Evolutionary conservation across 2,888 invertebrate species (phyloP).

Genomic region (Eubasilissa splendida): DNA sequence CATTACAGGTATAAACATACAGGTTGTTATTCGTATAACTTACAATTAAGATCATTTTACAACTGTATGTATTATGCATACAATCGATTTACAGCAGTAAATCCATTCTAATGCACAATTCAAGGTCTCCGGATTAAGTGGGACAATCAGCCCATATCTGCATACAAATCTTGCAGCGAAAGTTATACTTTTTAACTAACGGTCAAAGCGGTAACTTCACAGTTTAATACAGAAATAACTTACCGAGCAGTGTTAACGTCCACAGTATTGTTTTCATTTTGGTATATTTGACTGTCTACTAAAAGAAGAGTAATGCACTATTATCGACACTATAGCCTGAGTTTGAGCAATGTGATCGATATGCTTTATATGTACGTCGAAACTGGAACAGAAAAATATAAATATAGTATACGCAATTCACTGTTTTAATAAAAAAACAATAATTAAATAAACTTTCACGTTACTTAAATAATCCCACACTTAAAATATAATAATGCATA

Average conservation of each 20-base stretch:
- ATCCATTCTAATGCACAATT: slow-evolving; percentile 8
- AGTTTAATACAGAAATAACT: not conserved
- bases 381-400: slow-evolving; percentile 32
- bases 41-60: no score
- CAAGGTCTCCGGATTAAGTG: not conserved
- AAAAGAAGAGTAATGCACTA: slow-evolving; percentile 11
- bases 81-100: not conserved
- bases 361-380: not conserved
- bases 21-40: no score
- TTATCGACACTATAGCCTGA: slow-evolving; percentile 13
- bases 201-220: not conserved
- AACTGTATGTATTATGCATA: no score
- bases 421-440: no score
- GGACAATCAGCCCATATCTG: not conserved
- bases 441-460: no score
- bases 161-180: not conserved
- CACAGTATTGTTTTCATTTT: slow-evolving; percentile 23
- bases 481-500: no score
- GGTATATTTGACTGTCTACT: not conserved
- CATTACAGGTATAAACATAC: no score
- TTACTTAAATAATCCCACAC: no score
- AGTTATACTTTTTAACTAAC: not conserved
- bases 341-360: not conserved
- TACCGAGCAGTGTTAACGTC: not conserved
- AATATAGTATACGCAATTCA: not conserved